Evolutionary conservation across 2,113 vertebrate species (phyloP).

Genomic region (Hassar affinis): DNA sequence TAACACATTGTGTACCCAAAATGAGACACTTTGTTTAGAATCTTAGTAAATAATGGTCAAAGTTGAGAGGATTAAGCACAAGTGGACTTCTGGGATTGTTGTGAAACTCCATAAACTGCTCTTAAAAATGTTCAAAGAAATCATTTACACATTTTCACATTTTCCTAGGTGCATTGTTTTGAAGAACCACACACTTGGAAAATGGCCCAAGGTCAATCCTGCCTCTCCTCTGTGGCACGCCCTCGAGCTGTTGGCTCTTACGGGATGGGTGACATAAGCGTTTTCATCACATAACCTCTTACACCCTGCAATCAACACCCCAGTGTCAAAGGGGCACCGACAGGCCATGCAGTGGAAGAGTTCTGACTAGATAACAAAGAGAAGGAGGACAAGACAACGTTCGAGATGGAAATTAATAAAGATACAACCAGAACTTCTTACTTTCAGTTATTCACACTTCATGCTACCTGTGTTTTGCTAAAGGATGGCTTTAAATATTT

Average conservation of each 20-base stretch:
- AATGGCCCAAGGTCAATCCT: constrained; percentile 21
- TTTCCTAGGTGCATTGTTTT: background rate
- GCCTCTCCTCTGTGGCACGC: constrained; percentile 15
- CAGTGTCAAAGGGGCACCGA: constrained; percentile 13
- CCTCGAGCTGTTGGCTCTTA: background rate
- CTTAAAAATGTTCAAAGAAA: background rate
- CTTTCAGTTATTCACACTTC: background rate
- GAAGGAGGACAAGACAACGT: constrained; percentile 17
- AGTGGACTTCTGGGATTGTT: background rate
- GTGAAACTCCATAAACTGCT: background rate
- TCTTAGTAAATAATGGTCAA: background rate
- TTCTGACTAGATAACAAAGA: background rate
- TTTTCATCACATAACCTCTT: constrained; percentile 36
- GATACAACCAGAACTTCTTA: background rate
- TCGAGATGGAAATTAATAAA: background rate
- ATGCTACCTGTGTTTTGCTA: background rate
- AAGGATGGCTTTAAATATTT: background rate
- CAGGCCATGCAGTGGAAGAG: background rate
- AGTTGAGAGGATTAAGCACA: background rate
- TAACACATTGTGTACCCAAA: background rate
- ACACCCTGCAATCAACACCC: constrained; percentile 34
- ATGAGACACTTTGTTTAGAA: background rate
- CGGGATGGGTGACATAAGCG: constrained; percentile 13
- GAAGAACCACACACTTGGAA: background rate
- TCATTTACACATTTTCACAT: background rate